Conservation (phyloP, 2,888 invertebrate genomes). For the Cylindroiulus punctatus region DNA sequence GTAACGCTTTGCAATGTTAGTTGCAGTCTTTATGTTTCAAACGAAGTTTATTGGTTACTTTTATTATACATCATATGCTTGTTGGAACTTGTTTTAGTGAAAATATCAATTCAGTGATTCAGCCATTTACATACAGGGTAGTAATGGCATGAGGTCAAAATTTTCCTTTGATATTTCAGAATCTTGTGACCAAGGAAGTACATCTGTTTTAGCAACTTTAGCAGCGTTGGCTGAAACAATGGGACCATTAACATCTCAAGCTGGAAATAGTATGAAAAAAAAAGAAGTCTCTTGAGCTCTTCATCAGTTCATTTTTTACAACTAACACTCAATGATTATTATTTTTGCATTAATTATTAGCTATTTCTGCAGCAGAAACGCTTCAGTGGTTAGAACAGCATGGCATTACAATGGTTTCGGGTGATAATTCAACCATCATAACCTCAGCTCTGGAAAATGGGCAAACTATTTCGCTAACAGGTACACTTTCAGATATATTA, state of each 20-base stretch:
- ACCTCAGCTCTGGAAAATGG: slow-evolving; percentile 86
- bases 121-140: neutral
- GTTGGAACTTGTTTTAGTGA: neutral
- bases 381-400: slow-evolving; percentile 80
- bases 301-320: neutral
- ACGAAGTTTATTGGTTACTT: neutral
- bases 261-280: slow-evolving; percentile 57
- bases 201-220: slow-evolving; percentile 67
- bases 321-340: neutral
- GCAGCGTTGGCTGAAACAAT: slow-evolving; percentile 67
- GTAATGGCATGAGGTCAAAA: neutral
- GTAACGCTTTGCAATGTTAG: neutral
- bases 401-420: slow-evolving; percentile 86
- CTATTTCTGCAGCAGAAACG: slow-evolving; percentile 62
- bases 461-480: slow-evolving; percentile 81
- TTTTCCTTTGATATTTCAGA: slow-evolving; percentile 57
- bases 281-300: neutral
- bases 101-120: neutral
- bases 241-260: slow-evolving; percentile 62
- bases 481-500: slow-evolving; percentile 60
- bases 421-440: slow-evolving; percentile 78
- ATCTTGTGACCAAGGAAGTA: slow-evolving; percentile 64
- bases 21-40: neutral
- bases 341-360: slow-evolving; percentile 39
- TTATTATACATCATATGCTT: neutral